Base-by-base conservation (phyloP, 1,140 invertebrate genomes). In the Heliothis subflexa region DNA sequence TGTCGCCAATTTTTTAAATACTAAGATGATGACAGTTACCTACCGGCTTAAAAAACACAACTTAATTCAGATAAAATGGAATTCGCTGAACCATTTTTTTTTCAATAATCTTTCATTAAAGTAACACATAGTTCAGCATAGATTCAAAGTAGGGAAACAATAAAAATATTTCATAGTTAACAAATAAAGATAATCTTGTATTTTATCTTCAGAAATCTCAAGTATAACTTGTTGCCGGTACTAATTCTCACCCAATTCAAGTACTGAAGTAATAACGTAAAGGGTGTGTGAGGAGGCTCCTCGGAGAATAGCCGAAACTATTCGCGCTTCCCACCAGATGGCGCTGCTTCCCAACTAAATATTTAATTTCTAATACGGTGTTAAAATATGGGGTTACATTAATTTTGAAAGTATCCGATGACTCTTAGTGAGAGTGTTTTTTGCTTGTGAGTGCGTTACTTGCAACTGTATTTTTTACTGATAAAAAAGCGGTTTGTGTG, bases 291-390 rank as follows among this genome's bases (percentile, higher is more conserved):
- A n/a, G 66, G 47, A 13, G 18, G 50, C 11, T 54, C 52, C 68
- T 71, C n/a, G 16, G 68, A 71, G 68, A 55, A 54, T 40, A 40
- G 40, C 50, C 47, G 10, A 54, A 71, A 71, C 68, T 71, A 54
- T 70, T 14, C 66, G 14, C 25, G 5, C 12, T 71, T 40, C 68
- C 68, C 40, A 9, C 0, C 16, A 50, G 68, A 71, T 71, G 68
- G 68, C 28, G 50, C 25, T 70, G 47, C 14, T 50, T 7, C 5
- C 5, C 5, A 14, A 33, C 25, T 71, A 40, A 71, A 71, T 71
- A 71, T 71, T 71, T 71, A 71, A 71, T 71, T 71, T 71, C 49
- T 71, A 71, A 71, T 71, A 71, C 25, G 1, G 45, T 55, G 28
- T 71, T 71, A 71, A 70, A 68, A 70, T 52, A 70, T 70, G 66